Evolutionary conservation across 2,888 invertebrate species (phyloP), one percentile per base, ranked within the genome.

Genomic region (Sarcophaga variegata): DNA sequence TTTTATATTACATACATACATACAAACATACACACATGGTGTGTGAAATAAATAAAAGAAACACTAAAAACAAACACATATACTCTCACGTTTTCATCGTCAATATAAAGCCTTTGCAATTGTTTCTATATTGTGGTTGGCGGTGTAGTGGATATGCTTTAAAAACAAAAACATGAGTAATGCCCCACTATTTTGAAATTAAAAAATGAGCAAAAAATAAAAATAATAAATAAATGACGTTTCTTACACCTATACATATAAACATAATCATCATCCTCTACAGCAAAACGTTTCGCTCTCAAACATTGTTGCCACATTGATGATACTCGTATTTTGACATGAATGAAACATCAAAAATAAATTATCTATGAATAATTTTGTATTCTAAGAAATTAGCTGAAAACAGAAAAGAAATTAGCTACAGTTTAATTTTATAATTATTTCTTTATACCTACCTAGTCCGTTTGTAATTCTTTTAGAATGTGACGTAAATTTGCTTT

Each of bases 141-240:
- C 37, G 37, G 37, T 37, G 37, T 37, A 37, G 37, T 37, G 8
- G 8, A 37, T 37, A 37, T 67, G 67, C 45, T 67, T 45, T 20
- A 20, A 37, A 20, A 14, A 45, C 67, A 77, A 45, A 76, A 71
- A 82, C 14, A 77, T 82, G 82, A 82, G 82, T 77, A 77, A 82
- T 77, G 71, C 76, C 45, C 62, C 45, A 71, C 45, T 59, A 59
- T 77, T 76, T 76, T 64, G 37, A 37, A 37, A 37, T 37, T 37
- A 37, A 37, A 37, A 37, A 66, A n/a, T 45, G 54, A 71, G 70
- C 76, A 59, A 25, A 27, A 10, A 37, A 37, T 37, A 37, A 37
- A 37, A 37, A 37, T 60, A 37, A 37, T 37, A 37, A 37, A 37
- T 37, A 37, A 69, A 59, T 54, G 17, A 69, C 22, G 27, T 66